A percentile compares a stretch with the other conserved stretches of the same genome.
phyloP scores from a whole-genome alignment of 2,113 vertebrate species.

The Lasiurus cinereus region DNA sequence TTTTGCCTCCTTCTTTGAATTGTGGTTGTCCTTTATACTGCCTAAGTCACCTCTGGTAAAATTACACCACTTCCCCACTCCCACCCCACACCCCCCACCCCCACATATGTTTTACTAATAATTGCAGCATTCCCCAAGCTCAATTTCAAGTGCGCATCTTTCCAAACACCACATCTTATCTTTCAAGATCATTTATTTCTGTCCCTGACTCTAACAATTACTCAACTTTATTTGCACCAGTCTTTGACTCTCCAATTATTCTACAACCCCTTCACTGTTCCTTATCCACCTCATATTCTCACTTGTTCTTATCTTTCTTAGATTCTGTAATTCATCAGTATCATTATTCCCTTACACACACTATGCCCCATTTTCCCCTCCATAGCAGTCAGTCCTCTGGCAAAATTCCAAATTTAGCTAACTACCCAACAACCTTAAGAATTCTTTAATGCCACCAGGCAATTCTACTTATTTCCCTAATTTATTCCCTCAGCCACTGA shows the following conservation, averaged over 20 bases:
- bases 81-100: not conserved
- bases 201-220: not conserved
- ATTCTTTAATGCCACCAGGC: not conserved
- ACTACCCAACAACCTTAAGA: not conserved
- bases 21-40: not conserved
- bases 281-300: not conserved
- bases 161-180: not conserved
- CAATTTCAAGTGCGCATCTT: not conserved
- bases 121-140: not conserved
- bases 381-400: not conserved
- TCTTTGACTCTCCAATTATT: not conserved
- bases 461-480: not conserved
- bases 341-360: not conserved
- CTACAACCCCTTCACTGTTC: not conserved
- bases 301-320: not conserved
- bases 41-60: not conserved
- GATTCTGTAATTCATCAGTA: not conserved
- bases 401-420: not conserved
- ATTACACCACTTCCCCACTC: not conserved
- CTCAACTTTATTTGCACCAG: not conserved
- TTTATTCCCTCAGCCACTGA: not conserved
- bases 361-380: not conserved
- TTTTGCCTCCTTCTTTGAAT: not conserved
- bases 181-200: not conserved
- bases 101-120: not conserved